phyloP scores from a whole-genome alignment of 2,113 vertebrate species.

The Pluvianellus socialis region DNA sequence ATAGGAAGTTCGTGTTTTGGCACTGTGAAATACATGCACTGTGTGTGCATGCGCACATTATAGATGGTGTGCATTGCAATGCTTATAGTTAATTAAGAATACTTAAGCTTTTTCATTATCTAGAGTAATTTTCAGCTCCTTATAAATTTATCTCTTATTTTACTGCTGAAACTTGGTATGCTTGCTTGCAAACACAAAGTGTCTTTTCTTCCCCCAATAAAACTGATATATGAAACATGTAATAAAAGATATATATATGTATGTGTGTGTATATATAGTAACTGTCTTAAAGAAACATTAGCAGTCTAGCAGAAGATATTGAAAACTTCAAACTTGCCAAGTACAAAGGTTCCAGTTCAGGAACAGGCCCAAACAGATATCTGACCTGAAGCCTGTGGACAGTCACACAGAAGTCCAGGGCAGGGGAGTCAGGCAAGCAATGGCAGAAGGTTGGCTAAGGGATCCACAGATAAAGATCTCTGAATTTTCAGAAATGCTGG shows the following conservation, averaged over 20 bases:
- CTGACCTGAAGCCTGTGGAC: neutral
- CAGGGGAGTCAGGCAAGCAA: neutral
- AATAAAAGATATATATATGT: neutral
- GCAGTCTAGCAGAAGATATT: neutral
- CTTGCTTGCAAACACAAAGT: neutral
- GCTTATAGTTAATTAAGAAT: neutral
- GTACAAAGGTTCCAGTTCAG: neutral
- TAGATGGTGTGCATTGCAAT: neutral
- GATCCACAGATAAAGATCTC: no score
- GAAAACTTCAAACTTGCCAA: neutral
- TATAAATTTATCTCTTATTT: neutral
- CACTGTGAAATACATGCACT: neutral
- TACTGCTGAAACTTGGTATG: neutral
- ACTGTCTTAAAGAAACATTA: neutral
- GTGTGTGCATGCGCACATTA: fast-evolving
- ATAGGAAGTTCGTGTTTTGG: neutral
- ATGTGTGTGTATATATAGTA: neutral
- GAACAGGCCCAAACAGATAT: neutral
- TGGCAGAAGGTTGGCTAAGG: neutral
- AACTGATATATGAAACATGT: neutral
- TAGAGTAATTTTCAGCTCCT: neutral
- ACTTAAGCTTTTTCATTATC: neutral
- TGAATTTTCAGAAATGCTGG: neutral
- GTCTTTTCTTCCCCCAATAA: neutral
- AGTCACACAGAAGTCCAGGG: neutral